Base-by-base conservation (phyloP, 2,888 invertebrate genomes). In the Kuschelorhynchus macadamiae region DNA sequence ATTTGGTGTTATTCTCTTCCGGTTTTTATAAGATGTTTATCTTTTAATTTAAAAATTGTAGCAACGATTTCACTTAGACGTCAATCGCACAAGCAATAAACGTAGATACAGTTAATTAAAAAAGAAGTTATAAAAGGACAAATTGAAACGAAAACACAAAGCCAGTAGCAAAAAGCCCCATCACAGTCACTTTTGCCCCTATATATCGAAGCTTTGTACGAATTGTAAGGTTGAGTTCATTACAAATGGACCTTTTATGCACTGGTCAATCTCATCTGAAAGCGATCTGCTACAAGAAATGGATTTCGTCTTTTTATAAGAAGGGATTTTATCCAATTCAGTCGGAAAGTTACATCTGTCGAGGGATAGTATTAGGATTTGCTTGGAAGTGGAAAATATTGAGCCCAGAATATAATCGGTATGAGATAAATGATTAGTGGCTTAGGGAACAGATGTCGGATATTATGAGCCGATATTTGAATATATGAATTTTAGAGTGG, bases 191-290 rank as follows among this genome's bases (percentile, higher is more conserved):
- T 67, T 67, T 67, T 67, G 67, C 67, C 67, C 67, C 61, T 41
- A 53, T 62, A 67, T 67, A 67, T 62, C 46, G 56, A 50, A 21
- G 57, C 64, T 57, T 65, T 57, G 56, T 65, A 30, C 50, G 64
- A 70, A 57, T 77, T 74, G 76, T 81, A 78, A 79, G 80, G 78
- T 79, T 74, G 78, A 81, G 79, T 81, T 82, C 81, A 82, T 82
- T 82, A 83, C 82, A 83, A 83, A 82, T 83, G 82, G 82, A 79
- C 76, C 82, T 81, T 80, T 82, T 83, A 81, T 82, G 79, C 80
- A 78, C 79, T 77, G 81, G 82, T 82, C 82, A 82, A 82, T 82
- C 82, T 82, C 81, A 78, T 81, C 81, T 80, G 81, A 81, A 81
- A 82, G 80, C 81, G 80, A 82, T 81, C 81, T 78, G 80, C 79